Evolutionary conservation across 2,113 vertebrate species (phyloP).

Genomic region (Prionailurus viverrinus): DNA sequence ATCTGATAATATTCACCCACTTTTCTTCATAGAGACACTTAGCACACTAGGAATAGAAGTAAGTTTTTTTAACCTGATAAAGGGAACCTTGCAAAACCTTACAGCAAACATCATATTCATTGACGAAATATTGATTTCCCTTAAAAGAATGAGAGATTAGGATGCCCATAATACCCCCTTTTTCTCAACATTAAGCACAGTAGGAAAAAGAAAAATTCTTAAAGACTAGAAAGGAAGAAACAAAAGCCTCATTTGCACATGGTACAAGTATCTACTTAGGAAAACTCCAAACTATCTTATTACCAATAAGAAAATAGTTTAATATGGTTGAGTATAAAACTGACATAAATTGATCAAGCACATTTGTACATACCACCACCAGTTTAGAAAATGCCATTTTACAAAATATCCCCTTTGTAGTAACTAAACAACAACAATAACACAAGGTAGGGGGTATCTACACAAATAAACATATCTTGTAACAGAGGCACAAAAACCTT

Average conservation of each 20-base stretch:
- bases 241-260: neutral
- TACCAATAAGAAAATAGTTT: conserved; percentile 13
- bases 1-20: neutral
- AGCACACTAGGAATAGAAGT: neutral
- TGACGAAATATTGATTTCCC: neutral
- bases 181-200: neutral
- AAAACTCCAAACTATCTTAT: neutral
- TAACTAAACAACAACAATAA: neutral
- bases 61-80: conserved; percentile 6
- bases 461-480: neutral
- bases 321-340: neutral
- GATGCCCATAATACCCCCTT: neutral
- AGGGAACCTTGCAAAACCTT: neutral
- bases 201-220: neutral
- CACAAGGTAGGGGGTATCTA: neutral
- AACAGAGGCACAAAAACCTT: neutral
- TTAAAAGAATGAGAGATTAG: neutral
- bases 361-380: neutral
- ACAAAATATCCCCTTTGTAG: neutral
- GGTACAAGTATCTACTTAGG: neutral
- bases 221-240: neutral
- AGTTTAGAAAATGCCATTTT: neutral
- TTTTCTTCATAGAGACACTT: conserved; percentile 18
- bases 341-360: neutral
- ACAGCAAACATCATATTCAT: neutral